Conservation (phyloP, 2,113 vertebrate species). For the Istiophorus platypterus region DNA sequence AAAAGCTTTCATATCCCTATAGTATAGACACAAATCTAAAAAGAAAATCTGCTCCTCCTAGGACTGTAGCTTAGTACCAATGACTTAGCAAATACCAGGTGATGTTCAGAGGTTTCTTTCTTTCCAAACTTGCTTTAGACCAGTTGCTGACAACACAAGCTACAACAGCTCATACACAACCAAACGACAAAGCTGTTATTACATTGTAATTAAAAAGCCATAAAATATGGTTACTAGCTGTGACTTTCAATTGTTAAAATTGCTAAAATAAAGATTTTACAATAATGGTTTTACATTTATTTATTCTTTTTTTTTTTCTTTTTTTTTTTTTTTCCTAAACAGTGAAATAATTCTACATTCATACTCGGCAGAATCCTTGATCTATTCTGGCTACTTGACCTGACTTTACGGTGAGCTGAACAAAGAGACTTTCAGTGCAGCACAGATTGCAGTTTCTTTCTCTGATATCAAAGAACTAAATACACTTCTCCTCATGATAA, state of each 20-base stretch:
- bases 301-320: not conserved
- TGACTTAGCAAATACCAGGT: not conserved
- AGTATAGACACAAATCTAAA: not conserved
- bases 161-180: constrained; percentile 1
- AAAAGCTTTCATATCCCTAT: not conserved
- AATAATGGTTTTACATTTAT: constrained; percentile 6
- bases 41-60: no score
- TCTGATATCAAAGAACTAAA: not conserved
- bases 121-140: not conserved
- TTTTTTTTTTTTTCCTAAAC: not conserved
- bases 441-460: not conserved
- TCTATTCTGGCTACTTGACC: constrained; percentile 1
- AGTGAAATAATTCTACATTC: constrained; percentile 2
- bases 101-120: not conserved
- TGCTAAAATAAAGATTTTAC: constrained; percentile 13
- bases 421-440: not conserved
- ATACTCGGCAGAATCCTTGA: not conserved
- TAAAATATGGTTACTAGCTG: constrained; percentile 5
- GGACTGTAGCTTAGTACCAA: not conserved
- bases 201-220: constrained; percentile 16
- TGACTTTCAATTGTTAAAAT: not conserved
- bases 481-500: no score
- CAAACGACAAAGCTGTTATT: constrained; percentile 1
- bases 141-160: not conserved
- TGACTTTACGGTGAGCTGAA: not conserved